phyloP scores from a whole-genome alignment of 2,797 vertebrate species.

The Crypturellus tataupa region DNA sequence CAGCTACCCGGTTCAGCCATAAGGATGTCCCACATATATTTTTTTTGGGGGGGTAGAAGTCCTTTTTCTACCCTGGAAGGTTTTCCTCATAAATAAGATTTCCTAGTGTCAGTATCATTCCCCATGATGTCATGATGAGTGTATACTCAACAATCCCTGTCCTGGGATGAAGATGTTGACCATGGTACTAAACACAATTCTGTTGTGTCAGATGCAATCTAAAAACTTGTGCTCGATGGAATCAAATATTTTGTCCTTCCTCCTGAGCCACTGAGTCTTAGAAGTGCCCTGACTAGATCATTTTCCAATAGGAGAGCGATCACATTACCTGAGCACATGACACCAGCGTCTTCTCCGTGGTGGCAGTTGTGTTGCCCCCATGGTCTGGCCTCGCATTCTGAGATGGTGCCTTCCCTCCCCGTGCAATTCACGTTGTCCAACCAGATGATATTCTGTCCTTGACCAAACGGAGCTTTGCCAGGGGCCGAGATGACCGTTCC shows the following conservation, averaged over 20 bases:
- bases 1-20: background rate
- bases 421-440: constrained; percentile 2
- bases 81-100: background rate
- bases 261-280: background rate
- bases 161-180: background rate
- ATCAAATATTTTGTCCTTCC: background rate
- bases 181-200: background rate
- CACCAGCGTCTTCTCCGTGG: constrained; percentile 2
- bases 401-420: background rate
- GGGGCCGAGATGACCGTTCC: background rate
- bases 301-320: background rate
- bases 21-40: background rate
- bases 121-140: background rate
- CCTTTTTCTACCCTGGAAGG: background rate
- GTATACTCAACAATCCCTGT: fast-evolving
- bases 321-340: constrained; percentile 28
- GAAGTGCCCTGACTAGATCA: background rate
- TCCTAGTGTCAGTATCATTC: background rate
- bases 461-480: background rate
- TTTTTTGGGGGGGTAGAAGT: background rate
- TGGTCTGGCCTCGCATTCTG: background rate
- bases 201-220: background rate
- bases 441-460: background rate
- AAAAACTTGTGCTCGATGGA: background rate
- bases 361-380: constrained; percentile 10